phyloP scores from a whole-genome alignment of 1,140 invertebrate species.

The Tetramorium alpestre region DNA sequence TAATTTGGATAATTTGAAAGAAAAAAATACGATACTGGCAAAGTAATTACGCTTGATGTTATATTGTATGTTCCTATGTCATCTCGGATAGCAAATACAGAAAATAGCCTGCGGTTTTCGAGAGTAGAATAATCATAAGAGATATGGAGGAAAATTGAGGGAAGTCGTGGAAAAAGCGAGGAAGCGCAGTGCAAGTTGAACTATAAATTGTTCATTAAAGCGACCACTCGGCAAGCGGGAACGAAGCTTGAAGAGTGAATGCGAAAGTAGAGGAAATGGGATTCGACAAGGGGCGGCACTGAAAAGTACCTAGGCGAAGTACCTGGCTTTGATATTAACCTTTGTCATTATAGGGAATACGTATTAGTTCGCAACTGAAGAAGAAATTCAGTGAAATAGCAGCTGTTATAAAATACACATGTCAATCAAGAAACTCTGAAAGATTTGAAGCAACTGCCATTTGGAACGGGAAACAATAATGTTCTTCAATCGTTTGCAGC shows the following conservation, averaged over 20 bases:
- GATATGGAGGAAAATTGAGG: slow-evolving; percentile 10
- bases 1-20: neutral
- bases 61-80: neutral
- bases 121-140: slow-evolving; percentile 43
- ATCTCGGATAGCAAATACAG: neutral
- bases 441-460: neutral
- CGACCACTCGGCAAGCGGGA: slow-evolving; percentile 47
- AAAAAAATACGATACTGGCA: neutral
- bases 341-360: slow-evolving; percentile 34
- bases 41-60: slow-evolving; percentile 10
- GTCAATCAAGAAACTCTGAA: neutral
- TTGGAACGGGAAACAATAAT: slow-evolving; percentile 8
- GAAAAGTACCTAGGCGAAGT: slow-evolving; percentile 63
- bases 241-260: slow-evolving; percentile 59
- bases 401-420: slow-evolving; percentile 1
- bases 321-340: slow-evolving; percentile 76
- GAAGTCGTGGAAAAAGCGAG: slow-evolving; percentile 22
- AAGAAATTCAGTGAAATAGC: slow-evolving; percentile 5
- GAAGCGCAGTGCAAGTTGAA: slow-evolving; percentile 34
- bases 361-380: slow-evolving; percentile 7
- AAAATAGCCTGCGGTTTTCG: slow-evolving; percentile 15
- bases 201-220: slow-evolving; percentile 74
- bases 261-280: slow-evolving; percentile 66
- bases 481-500: slow-evolving; percentile 12
- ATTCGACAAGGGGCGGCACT: slow-evolving; percentile 64